Percentiles rank a stretch among this genome's conserved stretches.
Evolutionary conservation across 2,888 invertebrate genomes (phyloP).

Genomic region (Cheilosia vernalis): DNA sequence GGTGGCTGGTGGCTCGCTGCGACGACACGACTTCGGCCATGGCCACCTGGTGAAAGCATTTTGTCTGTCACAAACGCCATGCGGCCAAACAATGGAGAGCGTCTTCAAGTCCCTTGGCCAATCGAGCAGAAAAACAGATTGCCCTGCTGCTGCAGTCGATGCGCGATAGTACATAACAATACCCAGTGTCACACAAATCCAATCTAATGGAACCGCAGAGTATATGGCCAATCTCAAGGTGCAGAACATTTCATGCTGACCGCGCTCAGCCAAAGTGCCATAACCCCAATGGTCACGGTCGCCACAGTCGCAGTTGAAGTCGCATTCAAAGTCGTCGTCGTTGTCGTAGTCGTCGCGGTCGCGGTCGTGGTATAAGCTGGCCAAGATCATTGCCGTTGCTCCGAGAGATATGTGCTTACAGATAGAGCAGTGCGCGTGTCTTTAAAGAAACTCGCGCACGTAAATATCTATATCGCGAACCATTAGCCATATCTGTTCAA

Average conservation of each 20-base stretch:
- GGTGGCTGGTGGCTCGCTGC: background rate
- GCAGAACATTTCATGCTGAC: constrained; percentile 47
- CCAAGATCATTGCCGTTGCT: constrained; percentile 57
- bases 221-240: constrained; percentile 40
- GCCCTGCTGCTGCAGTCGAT: constrained; percentile 51
- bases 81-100: constrained; percentile 50
- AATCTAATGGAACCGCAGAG: constrained; percentile 54
- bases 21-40: background rate
- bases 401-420: constrained; percentile 25
- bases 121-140: constrained; percentile 63
- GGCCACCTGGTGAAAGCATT: constrained; percentile 62
- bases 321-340: background rate
- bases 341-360: constrained; percentile 1
- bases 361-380: constrained; percentile 6
- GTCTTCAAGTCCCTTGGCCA: constrained; percentile 41
- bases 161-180: constrained; percentile 62
- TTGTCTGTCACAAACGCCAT: constrained; percentile 30
- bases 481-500: constrained; percentile 73
- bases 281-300: constrained; percentile 67
- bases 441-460: constrained; percentile 56
- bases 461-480: constrained; percentile 36
- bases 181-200: constrained; percentile 69
- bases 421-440: constrained; percentile 61
- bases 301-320: constrained; percentile 5
- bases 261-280: constrained; percentile 50